phyloP scores from a whole-genome alignment of 2,888 invertebrate species.

The Melikaiella ostensackeni region DNA sequence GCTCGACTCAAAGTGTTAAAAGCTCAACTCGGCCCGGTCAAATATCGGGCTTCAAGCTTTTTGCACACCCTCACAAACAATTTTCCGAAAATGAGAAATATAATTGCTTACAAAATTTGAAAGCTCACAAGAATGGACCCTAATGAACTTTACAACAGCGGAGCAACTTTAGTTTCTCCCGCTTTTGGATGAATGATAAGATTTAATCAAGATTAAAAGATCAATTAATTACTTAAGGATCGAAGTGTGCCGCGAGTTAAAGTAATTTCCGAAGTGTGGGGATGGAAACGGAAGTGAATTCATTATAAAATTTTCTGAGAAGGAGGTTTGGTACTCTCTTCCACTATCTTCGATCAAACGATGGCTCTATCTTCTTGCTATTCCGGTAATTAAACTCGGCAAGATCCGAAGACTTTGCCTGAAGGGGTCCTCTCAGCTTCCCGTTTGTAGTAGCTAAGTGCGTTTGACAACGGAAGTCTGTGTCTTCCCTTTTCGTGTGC shows the following conservation, averaged over 20 bases:
- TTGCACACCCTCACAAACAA: no score
- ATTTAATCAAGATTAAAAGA: slow-evolving; percentile 18
- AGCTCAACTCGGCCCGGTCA: no score
- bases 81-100: no score
- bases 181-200: background rate
- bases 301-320: slow-evolving; percentile 1
- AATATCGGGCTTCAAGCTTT: no score
- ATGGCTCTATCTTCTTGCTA: slow-evolving; percentile 57
- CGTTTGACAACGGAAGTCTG: slow-evolving; percentile 76
- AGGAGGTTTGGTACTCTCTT: slow-evolving; percentile 4
- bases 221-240: slow-evolving; percentile 17
- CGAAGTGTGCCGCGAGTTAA: background rate
- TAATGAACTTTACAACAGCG: no score
- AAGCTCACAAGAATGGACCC: no score
- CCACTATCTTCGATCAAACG: slow-evolving; percentile 53
- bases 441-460: slow-evolving; percentile 76
- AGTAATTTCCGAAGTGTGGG: slow-evolving; percentile 1
- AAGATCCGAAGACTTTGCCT: slow-evolving; percentile 71
- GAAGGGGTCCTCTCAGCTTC: slow-evolving; percentile 67
- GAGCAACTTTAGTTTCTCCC: background rate
- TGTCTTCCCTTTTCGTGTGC: slow-evolving; percentile 65
- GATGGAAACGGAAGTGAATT: slow-evolving; percentile 32
- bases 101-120: no score
- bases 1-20: no score
- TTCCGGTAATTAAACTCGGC: slow-evolving; percentile 71